Percentiles rank a stretch among this genome's conserved stretches.
Conservation (phyloP, 2,797 vertebrate species). For the Threskiornis aethiopicus region DNA sequence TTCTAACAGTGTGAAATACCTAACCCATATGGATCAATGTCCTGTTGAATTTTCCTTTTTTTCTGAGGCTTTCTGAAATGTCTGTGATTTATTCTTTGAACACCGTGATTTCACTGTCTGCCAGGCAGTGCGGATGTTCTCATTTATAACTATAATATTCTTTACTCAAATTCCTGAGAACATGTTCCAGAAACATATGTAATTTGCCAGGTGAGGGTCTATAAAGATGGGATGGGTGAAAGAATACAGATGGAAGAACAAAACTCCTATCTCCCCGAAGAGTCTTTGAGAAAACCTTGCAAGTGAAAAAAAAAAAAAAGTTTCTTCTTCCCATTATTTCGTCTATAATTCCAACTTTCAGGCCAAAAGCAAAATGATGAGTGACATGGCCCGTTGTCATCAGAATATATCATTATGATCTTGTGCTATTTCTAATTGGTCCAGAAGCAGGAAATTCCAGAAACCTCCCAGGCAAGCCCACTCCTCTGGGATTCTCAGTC, state of each 20-base stretch:
- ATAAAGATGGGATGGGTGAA: conserved; percentile 44
- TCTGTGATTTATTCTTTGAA: conserved; percentile 3
- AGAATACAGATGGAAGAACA: conserved; percentile 40
- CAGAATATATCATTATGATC: neutral
- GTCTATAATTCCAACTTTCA: neutral
- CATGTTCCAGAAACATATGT: neutral
- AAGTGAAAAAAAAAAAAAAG: neutral
- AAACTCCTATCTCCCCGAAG: neutral
- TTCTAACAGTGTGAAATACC: neutral
- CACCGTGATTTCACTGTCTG: neutral
- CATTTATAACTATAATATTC: neutral
- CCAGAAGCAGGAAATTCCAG: conserved; percentile 49
- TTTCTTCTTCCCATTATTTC: neutral
- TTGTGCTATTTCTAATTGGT: neutral
- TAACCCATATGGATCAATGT: neutral
- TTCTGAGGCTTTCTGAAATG: neutral
- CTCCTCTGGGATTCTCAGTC: conserved; percentile 8
- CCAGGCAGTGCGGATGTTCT: conserved; percentile 46
- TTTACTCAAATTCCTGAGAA: conserved; percentile 33
- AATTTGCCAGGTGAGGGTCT: conserved; percentile 44
- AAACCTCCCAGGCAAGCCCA: neutral
- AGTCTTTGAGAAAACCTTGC: conserved; percentile 28
- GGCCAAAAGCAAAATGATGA: conserved; percentile 11
- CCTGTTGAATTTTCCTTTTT: neutral
- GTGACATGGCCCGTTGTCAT: neutral